Evolutionary conservation across 2,797 vertebrate genomes (phyloP), one percentile per base, ranked within the genome.

Genomic region (Tamandua tetradactyla): DNA sequence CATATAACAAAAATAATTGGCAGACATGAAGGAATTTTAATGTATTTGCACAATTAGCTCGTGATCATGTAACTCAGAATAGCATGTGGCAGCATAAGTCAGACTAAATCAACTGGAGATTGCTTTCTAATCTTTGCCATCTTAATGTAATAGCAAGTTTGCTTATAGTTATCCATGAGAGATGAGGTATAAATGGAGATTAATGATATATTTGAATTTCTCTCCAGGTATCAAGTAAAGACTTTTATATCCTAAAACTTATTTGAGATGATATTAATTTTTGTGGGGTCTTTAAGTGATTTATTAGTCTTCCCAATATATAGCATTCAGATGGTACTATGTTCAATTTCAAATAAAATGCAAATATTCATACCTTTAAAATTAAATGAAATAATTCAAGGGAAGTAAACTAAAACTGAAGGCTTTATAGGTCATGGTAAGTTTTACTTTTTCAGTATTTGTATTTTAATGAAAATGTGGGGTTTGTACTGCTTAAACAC

Each of bases 1-100:
- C 90, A 32, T 94, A 52, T 79, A 52, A 89, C n/a, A 83, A 87
- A 93, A 95, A 91, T 96, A 97, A 96, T 87, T 95, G 96, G 61
- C 61, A 95, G 83, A 71, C 78, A 74, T 47, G 91, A 94, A 82
- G 87, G 95, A 91, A 91, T 96, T 92, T 92, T 91, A 96, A 91
- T 1, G 0, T 94, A 95, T 95, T 96, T 96, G 69, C 86, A 76
- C 80, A 91, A 93, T 86, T 96, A 66, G 96, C 92, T 96, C 57
- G 35, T 12, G 61, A 91, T 49, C 74, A 84, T 84, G 40, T 93
- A 90, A 84, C 79, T 84, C 64, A 66, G 30, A 96, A 91, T 75
- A 90, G 61, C 82, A 52, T 82, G 90, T 91, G 88, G 62, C 85
- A 96, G 81, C 83, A 96, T 95, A 83, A 95, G 88, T 62, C 85